A percentile compares a stretch with the other conserved stretches of the same genome.
These are phyloP conservation scores for Fregetta grallaria DNA, from an alignment of 2,113 vertebrate species.

Conservation along the genomic window DNA sequence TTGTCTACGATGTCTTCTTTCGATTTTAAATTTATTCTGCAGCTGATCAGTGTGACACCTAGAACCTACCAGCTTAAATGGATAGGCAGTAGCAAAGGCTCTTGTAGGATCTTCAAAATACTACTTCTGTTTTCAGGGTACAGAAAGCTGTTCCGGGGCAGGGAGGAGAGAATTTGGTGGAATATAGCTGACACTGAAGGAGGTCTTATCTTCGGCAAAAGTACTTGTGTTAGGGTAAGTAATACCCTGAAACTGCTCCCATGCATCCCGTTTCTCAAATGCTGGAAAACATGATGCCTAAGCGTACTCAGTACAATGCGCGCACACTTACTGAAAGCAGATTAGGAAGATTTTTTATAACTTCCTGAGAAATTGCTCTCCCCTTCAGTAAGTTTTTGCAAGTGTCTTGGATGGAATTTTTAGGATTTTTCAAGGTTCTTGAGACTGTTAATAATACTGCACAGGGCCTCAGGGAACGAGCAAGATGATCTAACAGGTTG, in stretches of 20 bases:
- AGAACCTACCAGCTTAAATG: background rate
- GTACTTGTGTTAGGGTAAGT: background rate
- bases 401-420: conserved; percentile 17
- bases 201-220: background rate
- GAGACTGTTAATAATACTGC: conserved; percentile 28
- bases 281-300: background rate
- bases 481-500: conserved; percentile 30
- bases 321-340: background rate
- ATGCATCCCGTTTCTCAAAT: background rate
- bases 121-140: background rate
- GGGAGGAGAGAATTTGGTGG: background rate
- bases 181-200: background rate
- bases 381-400: conserved; percentile 27
- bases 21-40: background rate
- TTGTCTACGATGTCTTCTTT: background rate
- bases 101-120: background rate
- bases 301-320: accelerated
- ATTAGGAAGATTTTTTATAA: background rate
- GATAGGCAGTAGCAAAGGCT: background rate
- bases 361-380: conserved; percentile 30
- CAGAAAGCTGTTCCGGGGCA: accelerated
- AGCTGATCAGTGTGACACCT: background rate
- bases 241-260: background rate
- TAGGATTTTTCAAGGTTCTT: conserved; percentile 40
- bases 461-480: background rate